These are phyloP conservation scores for Gymnoscopelus braueri DNA, from an alignment of 2,797 vertebrate genomes.

Conservation along the genomic window DNA sequence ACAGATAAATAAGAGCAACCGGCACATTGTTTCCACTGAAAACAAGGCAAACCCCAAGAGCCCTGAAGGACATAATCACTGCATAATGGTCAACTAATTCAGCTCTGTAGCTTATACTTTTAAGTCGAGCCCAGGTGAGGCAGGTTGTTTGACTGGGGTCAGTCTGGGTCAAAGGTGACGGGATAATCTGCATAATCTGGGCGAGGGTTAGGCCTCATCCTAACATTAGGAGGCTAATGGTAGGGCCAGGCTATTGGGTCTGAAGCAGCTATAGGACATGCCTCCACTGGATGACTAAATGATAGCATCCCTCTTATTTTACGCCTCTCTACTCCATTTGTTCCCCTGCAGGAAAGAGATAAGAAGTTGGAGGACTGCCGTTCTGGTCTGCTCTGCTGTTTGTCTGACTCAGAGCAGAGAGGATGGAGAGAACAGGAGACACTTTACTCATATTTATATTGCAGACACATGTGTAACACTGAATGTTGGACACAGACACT, in stretches of 20 bases:
- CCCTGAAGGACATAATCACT: slow-evolving; percentile 14
- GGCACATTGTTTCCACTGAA: neutral
- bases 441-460: neutral
- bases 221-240: slow-evolving; percentile 60
- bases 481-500: too few relatives aligned
- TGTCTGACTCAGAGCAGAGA: slow-evolving; percentile 74
- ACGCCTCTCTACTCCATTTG: slow-evolving; percentile 97
- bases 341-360: slow-evolving; percentile 95
- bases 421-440: neutral
- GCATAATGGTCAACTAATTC: slow-evolving; percentile 19
- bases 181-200: slow-evolving; percentile 67
- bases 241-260: slow-evolving; percentile 25
- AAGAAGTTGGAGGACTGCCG: slow-evolving; percentile 91
- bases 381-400: slow-evolving; percentile 82
- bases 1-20: neutral
- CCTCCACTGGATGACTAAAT: slow-evolving; percentile 87
- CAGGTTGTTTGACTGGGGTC: slow-evolving; percentile 44
- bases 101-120: slow-evolving; percentile 26
- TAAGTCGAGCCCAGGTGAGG: slow-evolving; percentile 52
- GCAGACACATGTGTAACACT: neutral
- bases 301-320: slow-evolving; percentile 96
- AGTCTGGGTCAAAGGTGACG: slow-evolving; percentile 71
- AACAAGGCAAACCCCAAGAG: slow-evolving; percentile 13
- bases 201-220: slow-evolving; percentile 68
- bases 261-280: slow-evolving; percentile 63